Evolutionary conservation across 2,797 vertebrate species (phyloP).

Genomic region (Capromys pilorides): DNA sequence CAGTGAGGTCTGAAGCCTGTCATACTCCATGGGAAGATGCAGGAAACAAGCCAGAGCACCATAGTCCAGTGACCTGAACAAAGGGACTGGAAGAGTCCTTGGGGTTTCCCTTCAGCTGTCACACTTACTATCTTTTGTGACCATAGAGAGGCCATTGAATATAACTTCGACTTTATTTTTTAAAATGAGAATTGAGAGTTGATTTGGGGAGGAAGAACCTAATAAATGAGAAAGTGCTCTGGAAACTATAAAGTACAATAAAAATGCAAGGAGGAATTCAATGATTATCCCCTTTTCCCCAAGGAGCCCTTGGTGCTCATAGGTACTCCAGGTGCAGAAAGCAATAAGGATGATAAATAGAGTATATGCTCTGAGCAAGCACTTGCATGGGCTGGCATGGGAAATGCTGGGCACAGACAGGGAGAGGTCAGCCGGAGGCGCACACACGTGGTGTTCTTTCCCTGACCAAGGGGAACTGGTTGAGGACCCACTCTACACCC

Average conservation of each 20-base stretch:
- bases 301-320: not conserved
- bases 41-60: not conserved
- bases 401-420: not conserved
- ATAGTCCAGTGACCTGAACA: not conserved
- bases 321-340: not conserved
- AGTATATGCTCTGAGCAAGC: not conserved
- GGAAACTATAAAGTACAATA: not conserved
- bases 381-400: not conserved
- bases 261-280: not conserved
- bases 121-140: not conserved
- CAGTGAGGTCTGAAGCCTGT: constrained; percentile 47
- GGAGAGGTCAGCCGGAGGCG: not conserved
- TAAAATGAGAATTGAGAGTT: not conserved
- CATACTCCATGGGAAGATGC: not conserved
- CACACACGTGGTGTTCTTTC: not conserved
- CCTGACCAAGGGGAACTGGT: not conserved
- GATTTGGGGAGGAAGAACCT: not conserved
- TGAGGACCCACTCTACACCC: fast-evolving
- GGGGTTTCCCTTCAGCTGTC: not conserved
- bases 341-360: not conserved
- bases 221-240: not conserved
- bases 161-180: not conserved
- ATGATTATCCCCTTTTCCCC: not conserved
- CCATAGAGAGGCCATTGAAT: not conserved
- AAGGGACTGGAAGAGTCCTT: not conserved